Evolutionary conservation across 2,113 vertebrate genomes (phyloP), one percentile per base, ranked within the genome.

Genomic region (Amblyornis subalaris): DNA sequence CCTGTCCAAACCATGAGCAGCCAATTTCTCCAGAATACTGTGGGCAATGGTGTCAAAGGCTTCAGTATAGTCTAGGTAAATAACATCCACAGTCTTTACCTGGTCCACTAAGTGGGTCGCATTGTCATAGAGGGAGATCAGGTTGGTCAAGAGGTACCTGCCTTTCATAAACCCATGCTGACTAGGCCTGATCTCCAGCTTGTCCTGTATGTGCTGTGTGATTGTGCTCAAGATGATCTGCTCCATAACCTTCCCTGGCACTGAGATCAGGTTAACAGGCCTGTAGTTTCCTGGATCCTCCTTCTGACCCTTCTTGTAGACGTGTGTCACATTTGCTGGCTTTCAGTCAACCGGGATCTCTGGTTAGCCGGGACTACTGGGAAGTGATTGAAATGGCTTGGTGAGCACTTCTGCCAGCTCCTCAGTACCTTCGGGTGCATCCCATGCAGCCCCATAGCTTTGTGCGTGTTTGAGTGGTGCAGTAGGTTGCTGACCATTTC

Each of bases 281-380:
- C 24, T 0, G 0, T 38, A 53, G 36, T 53, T 53, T 28, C 36
- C 23, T 45, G 45, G 28, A 29, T 60, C 19, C 15, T 45, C 10
- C 33, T 88, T 51, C 15, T 24, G 4, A 29, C 15, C 23, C 6
- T 14, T 66, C 50, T 20, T 33, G 33, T 38, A 21, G 44, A 20
- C 44, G 12, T 6, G 10, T 26, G 9, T 65, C 15, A 36, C 6
- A 14, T 58, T 66, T 38, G 22, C 18, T 44, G 7, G 2, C 19
- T 65, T 64, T 36, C 11, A 2, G 10, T 80, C 44, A 45, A 2
- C 6, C 0, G 0, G 9, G 19, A 28, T 58, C 19, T 80, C 36
- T 81, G 38, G 26, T 45, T 51, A 29, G 8, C 50, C 36, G 21
- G 23, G 5, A 25, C 51, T 66, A 33, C 36, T n/a, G 53, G 16